phyloP scores from a whole-genome alignment of 1,140 invertebrate species.

The Schlechtendalia chinensis region DNA sequence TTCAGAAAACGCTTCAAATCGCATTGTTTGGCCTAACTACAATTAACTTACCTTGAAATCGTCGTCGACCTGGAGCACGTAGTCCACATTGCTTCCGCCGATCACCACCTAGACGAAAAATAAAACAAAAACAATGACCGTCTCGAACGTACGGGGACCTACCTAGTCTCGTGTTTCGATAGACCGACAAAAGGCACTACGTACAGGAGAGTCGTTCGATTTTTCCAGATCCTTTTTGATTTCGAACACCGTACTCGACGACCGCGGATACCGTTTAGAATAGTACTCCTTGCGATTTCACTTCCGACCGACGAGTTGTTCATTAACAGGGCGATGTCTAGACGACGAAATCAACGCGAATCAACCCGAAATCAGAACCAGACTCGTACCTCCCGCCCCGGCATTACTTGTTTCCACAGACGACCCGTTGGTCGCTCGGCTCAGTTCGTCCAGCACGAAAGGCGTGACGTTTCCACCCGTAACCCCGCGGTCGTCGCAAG shows the following conservation, averaged over 20 bases:
- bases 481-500: constrained; percentile 73
- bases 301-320: constrained; percentile 87
- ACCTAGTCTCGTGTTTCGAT: too few species aligned
- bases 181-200: too few species aligned
- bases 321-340: constrained; percentile 85
- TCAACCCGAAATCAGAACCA: too few species aligned
- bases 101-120: constrained; percentile 69
- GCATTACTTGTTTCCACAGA: constrained; percentile 83
- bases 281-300: constrained; percentile 70
- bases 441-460: constrained; percentile 77
- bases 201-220: background rate
- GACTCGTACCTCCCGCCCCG: too few species aligned
- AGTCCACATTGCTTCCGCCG: constrained; percentile 78
- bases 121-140: too few species aligned
- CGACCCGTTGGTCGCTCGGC: constrained; percentile 72
- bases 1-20: background rate
- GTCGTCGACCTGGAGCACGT: constrained; percentile 66
- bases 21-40: background rate
- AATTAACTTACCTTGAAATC: constrained; percentile 64
- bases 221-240: constrained; percentile 15
- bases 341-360: too few species aligned
- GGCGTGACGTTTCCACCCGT: constrained; percentile 89
- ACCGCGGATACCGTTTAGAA: background rate
- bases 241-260: constrained; percentile 40
- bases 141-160: too few species aligned